Evolutionary conservation across 2,888 invertebrate genomes (phyloP).

Genomic region (Spilarctia lutea): DNA sequence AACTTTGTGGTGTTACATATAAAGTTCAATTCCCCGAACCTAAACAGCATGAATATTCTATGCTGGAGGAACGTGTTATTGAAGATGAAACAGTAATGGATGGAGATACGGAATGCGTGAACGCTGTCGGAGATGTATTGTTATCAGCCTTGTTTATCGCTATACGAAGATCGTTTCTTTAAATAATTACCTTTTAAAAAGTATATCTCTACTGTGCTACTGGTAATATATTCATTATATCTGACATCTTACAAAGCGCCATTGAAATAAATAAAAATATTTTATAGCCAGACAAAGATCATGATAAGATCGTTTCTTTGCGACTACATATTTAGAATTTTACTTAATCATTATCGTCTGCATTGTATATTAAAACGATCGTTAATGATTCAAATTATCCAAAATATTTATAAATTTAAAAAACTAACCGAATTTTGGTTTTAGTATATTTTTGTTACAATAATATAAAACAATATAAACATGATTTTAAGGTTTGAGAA

Average conservation of each 20-base stretch:
- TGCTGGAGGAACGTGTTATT: constrained; percentile 81
- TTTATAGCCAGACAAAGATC: constrained; percentile 69
- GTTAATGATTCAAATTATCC: constrained; percentile 63
- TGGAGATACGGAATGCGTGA: constrained; percentile 85
- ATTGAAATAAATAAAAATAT: constrained; percentile 80
- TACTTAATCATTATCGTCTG: constrained; percentile 62
- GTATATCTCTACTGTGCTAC: constrained; percentile 78
- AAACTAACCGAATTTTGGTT: constrained; percentile 58
- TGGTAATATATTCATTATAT: constrained; percentile 85
- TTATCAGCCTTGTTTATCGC: constrained; percentile 84
- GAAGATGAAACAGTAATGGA: constrained; percentile 86
- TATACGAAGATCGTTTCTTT: constrained; percentile 82
- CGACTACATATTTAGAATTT: constrained; percentile 68
- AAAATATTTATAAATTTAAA: constrained; percentile 61
- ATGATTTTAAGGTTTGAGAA: constrained; percentile 64
- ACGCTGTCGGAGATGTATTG: constrained; percentile 85
- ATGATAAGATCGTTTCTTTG: constrained; percentile 69
- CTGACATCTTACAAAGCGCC: constrained; percentile 83
- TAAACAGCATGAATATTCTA: constrained; percentile 58
- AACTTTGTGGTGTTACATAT: constrained; percentile 59
- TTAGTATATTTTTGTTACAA: constrained; percentile 53
- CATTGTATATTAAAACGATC: too few species aligned
- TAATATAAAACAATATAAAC: constrained; percentile 69
- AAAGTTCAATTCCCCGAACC: constrained; percentile 63
- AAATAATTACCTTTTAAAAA: constrained; percentile 85